Conservation (phyloP, 2,113 vertebrate genomes). For the Sclerurus mexicanus region DNA sequence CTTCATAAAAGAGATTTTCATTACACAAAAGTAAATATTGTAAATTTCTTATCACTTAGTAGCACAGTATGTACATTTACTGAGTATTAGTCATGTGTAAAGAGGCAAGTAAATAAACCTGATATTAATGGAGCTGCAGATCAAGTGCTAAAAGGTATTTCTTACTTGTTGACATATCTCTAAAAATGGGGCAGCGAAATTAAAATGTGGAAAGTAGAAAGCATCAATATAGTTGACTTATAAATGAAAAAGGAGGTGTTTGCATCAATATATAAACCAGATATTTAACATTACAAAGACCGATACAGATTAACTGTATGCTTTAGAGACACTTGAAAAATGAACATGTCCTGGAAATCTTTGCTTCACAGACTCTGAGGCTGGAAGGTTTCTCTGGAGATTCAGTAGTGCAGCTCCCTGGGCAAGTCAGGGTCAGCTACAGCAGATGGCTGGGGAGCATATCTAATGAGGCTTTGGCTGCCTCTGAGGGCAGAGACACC, state of each 20-base stretch:
- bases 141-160: background rate
- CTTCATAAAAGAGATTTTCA: background rate
- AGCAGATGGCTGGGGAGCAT: background rate
- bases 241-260: background rate
- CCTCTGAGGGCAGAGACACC: background rate
- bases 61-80: background rate
- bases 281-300: background rate
- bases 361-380: background rate
- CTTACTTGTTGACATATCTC: background rate
- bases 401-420: background rate
- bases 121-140: background rate
- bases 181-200: background rate
- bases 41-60: background rate
- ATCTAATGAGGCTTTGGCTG: background rate
- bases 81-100: background rate
- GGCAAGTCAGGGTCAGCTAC: background rate
- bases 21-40: background rate
- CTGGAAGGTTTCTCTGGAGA: background rate
- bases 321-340: background rate
- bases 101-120: constrained; percentile 10
- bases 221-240: background rate
- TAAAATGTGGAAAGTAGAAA: constrained; percentile 2
- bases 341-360: background rate
- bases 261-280: background rate
- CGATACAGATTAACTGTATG: background rate